Percentiles rank a stretch among this genome's conserved stretches.
phyloP scores from a whole-genome alignment of 2,113 vertebrate genomes.

The Vimba vimba region DNA sequence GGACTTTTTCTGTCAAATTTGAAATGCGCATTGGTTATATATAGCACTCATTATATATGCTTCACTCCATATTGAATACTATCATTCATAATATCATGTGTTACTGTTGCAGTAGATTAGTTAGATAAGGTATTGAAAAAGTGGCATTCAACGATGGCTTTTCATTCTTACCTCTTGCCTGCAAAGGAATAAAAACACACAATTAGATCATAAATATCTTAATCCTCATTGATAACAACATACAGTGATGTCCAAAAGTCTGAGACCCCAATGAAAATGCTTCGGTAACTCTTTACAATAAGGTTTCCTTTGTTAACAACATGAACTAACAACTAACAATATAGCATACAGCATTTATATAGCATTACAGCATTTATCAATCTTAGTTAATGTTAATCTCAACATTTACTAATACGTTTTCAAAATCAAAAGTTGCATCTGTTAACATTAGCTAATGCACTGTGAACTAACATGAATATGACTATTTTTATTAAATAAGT shows the following conservation, averaged over 20 bases:
- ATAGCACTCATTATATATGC: background rate
- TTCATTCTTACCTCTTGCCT: conserved; percentile 73
- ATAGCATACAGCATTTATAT: too few relatives aligned
- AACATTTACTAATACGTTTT: background rate
- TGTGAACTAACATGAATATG: too few relatives aligned
- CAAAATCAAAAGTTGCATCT: too few relatives aligned
- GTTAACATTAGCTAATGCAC: too few relatives aligned
- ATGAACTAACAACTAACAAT: too few relatives aligned
- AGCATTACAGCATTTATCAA: background rate
- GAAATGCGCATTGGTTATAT: conserved; percentile 7
- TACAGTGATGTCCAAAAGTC: background rate
- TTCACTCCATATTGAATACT: background rate
- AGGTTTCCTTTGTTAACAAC: too few relatives aligned
- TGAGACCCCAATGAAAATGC: background rate
- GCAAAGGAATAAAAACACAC: conserved; percentile 40
- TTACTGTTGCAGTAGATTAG: background rate
- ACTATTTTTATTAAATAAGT: too few relatives aligned
- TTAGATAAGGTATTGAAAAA: background rate
- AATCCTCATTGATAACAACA: background rate
- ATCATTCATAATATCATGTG: background rate
- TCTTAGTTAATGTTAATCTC: background rate
- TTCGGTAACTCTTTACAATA: too few relatives aligned
- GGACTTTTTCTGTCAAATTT: conserved; percentile 81
- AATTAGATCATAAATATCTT: background rate
- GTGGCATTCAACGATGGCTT: too few relatives aligned